Evolutionary conservation across 2,797 vertebrate genomes (phyloP).

Genomic region (Leptatherina wallacei): DNA sequence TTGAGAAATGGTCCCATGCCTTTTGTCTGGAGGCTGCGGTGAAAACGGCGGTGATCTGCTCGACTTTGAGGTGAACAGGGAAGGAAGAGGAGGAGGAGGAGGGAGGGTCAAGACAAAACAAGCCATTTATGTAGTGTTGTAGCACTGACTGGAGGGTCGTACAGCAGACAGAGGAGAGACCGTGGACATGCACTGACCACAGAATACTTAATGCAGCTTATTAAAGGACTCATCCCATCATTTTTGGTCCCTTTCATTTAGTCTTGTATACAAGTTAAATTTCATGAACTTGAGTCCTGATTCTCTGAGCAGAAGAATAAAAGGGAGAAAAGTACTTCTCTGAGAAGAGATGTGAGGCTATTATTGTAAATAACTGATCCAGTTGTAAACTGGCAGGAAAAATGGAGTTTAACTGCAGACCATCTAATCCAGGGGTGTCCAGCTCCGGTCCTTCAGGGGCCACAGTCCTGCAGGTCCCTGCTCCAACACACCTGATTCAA

Average conservation of each 20-base stretch:
- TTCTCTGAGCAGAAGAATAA: constrained; percentile 3
- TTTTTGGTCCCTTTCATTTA: too few relatives aligned
- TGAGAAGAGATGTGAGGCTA: too few relatives aligned
- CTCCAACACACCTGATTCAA: too few relatives aligned
- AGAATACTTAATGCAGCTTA: neutral
- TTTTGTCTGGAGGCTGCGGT: constrained; percentile 97
- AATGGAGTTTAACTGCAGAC: neutral
- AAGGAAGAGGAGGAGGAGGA: constrained; percentile 51
- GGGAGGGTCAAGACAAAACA: constrained; percentile 96
- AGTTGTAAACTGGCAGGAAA: neutral
- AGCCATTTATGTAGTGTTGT: constrained; percentile 94
- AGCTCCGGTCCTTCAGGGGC: too few relatives aligned
- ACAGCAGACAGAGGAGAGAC: constrained; percentile 85
- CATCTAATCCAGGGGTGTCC: neutral
- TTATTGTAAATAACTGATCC: too few relatives aligned
- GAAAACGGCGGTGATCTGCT: constrained; percentile 99
- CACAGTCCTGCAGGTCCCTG: too few relatives aligned
- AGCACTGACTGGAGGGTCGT: constrained; percentile 78
- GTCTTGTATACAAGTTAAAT: too few relatives aligned
- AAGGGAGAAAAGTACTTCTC: too few relatives aligned
- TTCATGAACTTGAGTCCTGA: neutral
- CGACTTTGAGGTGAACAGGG: constrained; percentile 95
- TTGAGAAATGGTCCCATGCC: constrained; percentile 99
- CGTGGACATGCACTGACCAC: constrained; percentile 54
- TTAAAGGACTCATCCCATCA: constrained; percentile 1